Percentiles rank a stretch among this genome's conserved stretches.
phyloP scores from a whole-genome alignment of 2,888 invertebrate genomes.

The Aplocera efformata region DNA sequence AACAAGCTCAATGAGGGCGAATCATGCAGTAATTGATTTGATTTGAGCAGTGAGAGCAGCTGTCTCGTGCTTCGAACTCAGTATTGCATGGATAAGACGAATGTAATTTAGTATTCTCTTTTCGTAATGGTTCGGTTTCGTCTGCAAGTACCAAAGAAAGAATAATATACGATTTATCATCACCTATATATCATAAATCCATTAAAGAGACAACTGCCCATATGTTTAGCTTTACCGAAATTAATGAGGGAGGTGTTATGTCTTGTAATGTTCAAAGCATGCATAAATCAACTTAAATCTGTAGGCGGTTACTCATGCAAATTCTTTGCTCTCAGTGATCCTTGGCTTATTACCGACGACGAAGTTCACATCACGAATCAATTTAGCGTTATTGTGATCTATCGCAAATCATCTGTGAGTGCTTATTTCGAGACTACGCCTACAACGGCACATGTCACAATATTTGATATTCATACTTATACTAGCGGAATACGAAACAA shows the following conservation, averaged over 20 bases:
- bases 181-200: constrained; percentile 6
- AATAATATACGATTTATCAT: no score
- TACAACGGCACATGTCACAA: constrained; percentile 12
- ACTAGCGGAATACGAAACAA: background rate
- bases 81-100: no score
- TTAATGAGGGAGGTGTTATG: constrained; percentile 12
- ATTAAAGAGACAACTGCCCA: constrained; percentile 9
- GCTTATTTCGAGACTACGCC: constrained; percentile 1
- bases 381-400: constrained; percentile 42
- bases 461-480: constrained; percentile 12
- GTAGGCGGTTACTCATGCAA: constrained; percentile 14
- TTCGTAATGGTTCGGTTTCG: no score
- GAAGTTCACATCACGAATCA: constrained; percentile 36
- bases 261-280: constrained; percentile 6
- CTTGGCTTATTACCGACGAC: constrained; percentile 25
- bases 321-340: constrained; percentile 14
- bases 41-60: constrained; percentile 1
- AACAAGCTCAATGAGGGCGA: constrained; percentile 14
- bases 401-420: constrained; percentile 29
- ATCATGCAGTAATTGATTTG: constrained; percentile 1
- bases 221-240: constrained; percentile 1
- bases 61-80: no score
- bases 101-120: no score
- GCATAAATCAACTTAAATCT: constrained; percentile 9
- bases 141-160: no score